Percentiles rank a stretch among this genome's conserved stretches.
Conservation (phyloP, 2,797 vertebrate genomes). For the Amphiprion clarkii region DNA sequence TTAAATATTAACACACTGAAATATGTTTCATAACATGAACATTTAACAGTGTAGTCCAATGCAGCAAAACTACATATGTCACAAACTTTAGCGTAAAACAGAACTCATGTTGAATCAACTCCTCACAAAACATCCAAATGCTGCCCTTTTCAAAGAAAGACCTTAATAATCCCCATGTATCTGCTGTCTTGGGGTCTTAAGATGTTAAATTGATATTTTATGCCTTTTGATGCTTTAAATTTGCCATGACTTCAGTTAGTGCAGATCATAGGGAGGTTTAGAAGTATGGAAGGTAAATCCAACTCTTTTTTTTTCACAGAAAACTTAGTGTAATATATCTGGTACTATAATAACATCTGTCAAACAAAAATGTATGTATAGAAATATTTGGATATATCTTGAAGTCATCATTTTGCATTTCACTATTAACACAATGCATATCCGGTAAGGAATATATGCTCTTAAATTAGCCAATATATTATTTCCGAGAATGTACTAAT, state of each 20-base stretch:
- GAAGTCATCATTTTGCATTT: no score
- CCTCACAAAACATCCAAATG: no score
- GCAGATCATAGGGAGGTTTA: not conserved
- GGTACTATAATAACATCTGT: no score
- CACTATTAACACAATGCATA: no score
- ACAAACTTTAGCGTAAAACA: not conserved
- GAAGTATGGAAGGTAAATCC: no score
- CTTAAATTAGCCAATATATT: no score
- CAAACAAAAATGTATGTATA: no score
- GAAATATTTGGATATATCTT: no score
- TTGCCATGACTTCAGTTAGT: not conserved
- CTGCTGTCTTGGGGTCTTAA: not conserved
- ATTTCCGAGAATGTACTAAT: no score
- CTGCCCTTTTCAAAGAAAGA: not conserved
- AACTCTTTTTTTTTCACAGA: not conserved
- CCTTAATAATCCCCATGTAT: not conserved
- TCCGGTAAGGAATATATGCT: no score
- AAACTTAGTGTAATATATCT: not conserved
- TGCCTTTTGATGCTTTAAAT: slow-evolving; percentile 24
- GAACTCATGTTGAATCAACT: not conserved
- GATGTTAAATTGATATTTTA: slow-evolving; percentile 10
- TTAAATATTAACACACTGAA: slow-evolving; percentile 12
- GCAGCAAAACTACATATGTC: not conserved
- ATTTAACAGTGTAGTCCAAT: not conserved
- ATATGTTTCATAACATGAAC: slow-evolving; percentile 1